Evolutionary conservation across 2,797 vertebrate genomes (phyloP).

Genomic region (Stomatorhinus walkeri): DNA sequence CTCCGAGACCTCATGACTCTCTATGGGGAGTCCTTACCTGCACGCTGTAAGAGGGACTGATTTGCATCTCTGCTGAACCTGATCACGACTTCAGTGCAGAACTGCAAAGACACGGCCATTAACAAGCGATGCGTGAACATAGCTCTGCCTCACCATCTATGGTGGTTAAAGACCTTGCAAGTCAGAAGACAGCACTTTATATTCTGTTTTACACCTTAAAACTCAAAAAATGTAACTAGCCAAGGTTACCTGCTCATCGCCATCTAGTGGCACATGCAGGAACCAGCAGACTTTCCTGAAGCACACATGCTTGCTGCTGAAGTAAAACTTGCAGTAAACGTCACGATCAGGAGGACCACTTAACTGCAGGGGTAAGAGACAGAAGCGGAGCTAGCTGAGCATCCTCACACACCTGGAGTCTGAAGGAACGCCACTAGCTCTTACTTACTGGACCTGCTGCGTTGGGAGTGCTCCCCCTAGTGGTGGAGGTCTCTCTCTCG

Average conservation of each 20-base stretch:
- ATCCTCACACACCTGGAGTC: neutral
- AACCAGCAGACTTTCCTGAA: conserved; percentile 63
- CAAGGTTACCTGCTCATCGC: conserved; percentile 77
- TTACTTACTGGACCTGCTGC: conserved; percentile 2
- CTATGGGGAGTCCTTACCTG: conserved; percentile 57
- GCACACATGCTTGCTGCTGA: conserved; percentile 70
- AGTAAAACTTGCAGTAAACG: conserved; percentile 76
- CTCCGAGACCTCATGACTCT: neutral
- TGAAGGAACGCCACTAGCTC: neutral
- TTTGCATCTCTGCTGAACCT: conserved; percentile 62
- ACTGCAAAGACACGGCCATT: conserved; percentile 49
- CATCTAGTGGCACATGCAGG: conserved; percentile 66
- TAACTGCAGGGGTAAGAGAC: conserved; percentile 14
- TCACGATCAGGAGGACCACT: conserved; percentile 13
- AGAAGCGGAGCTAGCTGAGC: neutral
- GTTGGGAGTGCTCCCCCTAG: neutral
- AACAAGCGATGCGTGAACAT: neutral
- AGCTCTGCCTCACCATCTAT: neutral
- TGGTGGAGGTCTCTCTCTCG: neutral
- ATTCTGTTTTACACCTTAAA: neutral
- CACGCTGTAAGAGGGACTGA: conserved; percentile 67
- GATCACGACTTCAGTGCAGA: conserved; percentile 71
- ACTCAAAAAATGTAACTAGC: neutral
- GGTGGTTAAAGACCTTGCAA: neutral
- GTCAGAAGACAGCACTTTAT: neutral